Evolutionary conservation across 2,113 vertebrate species (phyloP), one percentile per base, ranked within the genome.

Genomic region (Ceyx margarethae): DNA sequence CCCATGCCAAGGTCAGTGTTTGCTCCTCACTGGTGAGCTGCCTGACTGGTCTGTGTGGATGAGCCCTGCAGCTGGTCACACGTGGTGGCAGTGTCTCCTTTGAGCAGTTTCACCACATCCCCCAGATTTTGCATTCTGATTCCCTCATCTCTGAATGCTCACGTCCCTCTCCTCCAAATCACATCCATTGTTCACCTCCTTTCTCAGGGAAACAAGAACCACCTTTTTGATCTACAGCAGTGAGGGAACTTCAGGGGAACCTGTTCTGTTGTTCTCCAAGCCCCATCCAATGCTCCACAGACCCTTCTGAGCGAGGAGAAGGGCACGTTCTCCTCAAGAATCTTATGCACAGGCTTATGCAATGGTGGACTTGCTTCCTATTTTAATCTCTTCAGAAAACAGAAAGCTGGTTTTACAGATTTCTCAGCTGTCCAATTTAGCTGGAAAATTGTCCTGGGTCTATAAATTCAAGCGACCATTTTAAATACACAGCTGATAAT

Each of bases 1-100:
- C 98, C 75, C 97, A 93, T 72, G 95, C 98, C 2, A 99, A 99
- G 98, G 99, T 99, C 85, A 93, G 95, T 94, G 56, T 7, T 26
- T 58, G 21, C n/a, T 19, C n/a, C 54, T 62, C 25, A 3, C 61
- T 28, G n/a, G 26, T 60, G 51, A 20, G n/a, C 28, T 23, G 68
- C 14, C 33, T 69, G 21, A 64, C 19, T 26, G 21, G 8, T 15
- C 46, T 23, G 26, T n/a, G 46, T 28, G 25, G 6, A 42, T 3
- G 8, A 18, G 62, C 29, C 50, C 48, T 42, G 40, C 58, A 28
- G 66, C 54, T 2, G 2, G 28, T 45, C 54, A 45, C 23, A 3
- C 4, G 0, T 10, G 31, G 42, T 45, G 43, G 54, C 66, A 77
- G 40, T 1, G 2, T 53, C 40, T 11, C 11, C 50, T 69, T 40